phyloP scores from a whole-genome alignment of 64 coral and sea anemone species.

The Montipora foliosa region DNA sequence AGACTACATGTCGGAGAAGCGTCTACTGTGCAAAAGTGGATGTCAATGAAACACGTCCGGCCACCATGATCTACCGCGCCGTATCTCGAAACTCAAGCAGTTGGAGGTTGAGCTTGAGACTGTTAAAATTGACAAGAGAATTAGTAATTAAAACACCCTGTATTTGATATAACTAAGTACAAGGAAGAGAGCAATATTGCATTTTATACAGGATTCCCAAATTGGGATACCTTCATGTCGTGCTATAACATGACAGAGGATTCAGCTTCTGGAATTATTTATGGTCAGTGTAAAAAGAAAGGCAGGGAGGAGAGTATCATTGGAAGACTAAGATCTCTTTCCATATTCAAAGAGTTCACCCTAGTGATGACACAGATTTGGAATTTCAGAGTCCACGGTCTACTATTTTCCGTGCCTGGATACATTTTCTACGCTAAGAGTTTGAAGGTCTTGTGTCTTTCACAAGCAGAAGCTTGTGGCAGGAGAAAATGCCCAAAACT shows the following conservation, averaged over 20 bases:
- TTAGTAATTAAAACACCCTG: too few species aligned
- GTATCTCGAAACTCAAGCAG: too few species aligned
- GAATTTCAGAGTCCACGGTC: slow-evolving; percentile 28
- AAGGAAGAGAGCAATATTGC: slow-evolving; percentile 32
- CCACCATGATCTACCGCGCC: too few species aligned
- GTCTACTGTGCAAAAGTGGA: too few species aligned
- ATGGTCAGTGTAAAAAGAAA: not conserved
- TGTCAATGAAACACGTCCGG: too few species aligned
- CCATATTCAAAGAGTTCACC: too few species aligned
- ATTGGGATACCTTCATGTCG: slow-evolving; percentile 24
- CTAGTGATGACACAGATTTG: slow-evolving; percentile 1
- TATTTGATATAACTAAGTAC: too few species aligned
- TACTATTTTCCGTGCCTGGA: slow-evolving; percentile 37
- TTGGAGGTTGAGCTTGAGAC: too few species aligned
- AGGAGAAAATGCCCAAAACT: slow-evolving; percentile 28
- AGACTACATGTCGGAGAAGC: too few species aligned
- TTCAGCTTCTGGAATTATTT: slow-evolving; percentile 24
- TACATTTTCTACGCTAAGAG: slow-evolving; percentile 56
- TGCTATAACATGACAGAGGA: slow-evolving; percentile 43
- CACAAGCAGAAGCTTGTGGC: not conserved
- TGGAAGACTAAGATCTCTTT: too few species aligned
- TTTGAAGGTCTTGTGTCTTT: slow-evolving; percentile 28
- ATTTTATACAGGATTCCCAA: slow-evolving; percentile 39
- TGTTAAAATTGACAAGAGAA: too few species aligned
- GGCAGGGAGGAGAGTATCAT: not conserved